Conservation (phyloP, 2,113 vertebrate species). For the Varanus komodoensis region DNA sequence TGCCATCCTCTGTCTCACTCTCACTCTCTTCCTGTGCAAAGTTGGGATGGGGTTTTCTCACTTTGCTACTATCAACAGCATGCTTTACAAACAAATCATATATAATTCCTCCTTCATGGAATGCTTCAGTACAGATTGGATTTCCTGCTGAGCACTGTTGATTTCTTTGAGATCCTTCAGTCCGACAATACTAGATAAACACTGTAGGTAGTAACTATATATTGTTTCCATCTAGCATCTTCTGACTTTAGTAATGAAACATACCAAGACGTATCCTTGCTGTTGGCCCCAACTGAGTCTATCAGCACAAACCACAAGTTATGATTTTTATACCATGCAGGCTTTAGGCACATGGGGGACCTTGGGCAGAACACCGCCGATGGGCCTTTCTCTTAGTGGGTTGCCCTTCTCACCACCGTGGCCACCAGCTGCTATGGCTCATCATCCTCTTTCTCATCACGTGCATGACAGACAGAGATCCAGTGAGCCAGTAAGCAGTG, state of each 20-base stretch:
- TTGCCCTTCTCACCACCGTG: no score
- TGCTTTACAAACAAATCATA: constrained; percentile 13
- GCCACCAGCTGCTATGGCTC: no score
- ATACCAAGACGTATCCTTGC: background rate
- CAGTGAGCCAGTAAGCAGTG: no score
- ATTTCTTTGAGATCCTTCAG: background rate
- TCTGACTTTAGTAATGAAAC: background rate
- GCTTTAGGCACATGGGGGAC: background rate
- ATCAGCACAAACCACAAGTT: background rate
- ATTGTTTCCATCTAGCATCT: background rate
- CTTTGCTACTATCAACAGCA: background rate
- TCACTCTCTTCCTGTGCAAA: no score
- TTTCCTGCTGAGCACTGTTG: background rate
- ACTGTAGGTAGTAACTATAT: background rate
- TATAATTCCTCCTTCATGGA: background rate
- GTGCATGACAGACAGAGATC: no score
- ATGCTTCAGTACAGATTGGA: background rate
- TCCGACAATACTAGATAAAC: constrained; percentile 1
- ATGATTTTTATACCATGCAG: background rate
- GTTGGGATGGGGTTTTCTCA: background rate
- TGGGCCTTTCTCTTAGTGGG: no score
- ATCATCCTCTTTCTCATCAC: no score
- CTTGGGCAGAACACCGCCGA: no score
- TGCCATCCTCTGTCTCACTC: background rate
- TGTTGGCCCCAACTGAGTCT: background rate